These are phyloP conservation scores for Leuciscus waleckii DNA, from an alignment of 2,797 vertebrate genomes.

Conservation along the genomic window DNA sequence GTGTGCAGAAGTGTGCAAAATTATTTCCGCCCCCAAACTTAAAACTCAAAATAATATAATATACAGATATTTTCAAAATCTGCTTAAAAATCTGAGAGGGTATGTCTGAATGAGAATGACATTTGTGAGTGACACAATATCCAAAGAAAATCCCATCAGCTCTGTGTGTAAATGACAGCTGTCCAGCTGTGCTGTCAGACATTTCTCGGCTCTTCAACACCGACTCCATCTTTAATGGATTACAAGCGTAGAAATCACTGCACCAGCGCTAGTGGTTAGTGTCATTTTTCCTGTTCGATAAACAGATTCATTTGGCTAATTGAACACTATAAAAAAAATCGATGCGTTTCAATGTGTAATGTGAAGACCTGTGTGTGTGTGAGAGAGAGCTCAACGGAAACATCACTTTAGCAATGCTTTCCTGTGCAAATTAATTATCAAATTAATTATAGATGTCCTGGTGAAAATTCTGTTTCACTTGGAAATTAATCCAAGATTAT, in stretches of 20 bases:
- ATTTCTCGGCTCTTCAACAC: background rate
- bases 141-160: background rate
- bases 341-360: background rate
- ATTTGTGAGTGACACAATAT: background rate
- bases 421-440: background rate
- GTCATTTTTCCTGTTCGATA: conserved; percentile 13
- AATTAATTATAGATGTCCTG: background rate
- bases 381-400: background rate
- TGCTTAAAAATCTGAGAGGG: background rate
- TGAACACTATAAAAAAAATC: background rate
- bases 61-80: background rate
- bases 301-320: background rate
- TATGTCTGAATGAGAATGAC: background rate
- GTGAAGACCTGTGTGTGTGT: background rate
- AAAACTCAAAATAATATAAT: background rate
- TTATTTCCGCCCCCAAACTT: too few relatives aligned
- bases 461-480: background rate
- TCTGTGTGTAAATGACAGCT: background rate
- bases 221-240: background rate
- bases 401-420: background rate
- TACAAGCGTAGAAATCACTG: background rate
- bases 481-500: background rate
- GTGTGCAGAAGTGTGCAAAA: background rate
- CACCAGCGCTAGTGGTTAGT: background rate
- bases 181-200: background rate